A percentile compares a stretch with the other conserved stretches of the same genome.
These are phyloP conservation scores for Crematogaster levior DNA, from an alignment of 2,888 invertebrate species.

Conservation along the genomic window DNA sequence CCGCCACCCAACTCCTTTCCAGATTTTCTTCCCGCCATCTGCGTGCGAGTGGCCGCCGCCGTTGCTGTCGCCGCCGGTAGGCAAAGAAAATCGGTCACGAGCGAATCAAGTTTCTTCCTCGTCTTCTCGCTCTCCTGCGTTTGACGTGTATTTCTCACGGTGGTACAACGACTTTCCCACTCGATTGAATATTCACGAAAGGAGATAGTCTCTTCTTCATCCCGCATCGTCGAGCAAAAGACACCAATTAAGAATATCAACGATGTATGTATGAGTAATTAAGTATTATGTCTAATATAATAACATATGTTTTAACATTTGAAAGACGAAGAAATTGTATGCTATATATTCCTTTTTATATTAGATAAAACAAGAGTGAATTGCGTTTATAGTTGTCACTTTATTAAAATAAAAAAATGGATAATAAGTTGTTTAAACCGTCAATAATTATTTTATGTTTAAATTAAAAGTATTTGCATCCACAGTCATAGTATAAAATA, in stretches of 20 bases:
- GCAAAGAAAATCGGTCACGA: conserved; percentile 48
- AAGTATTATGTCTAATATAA: not conserved
- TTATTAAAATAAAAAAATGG: not conserved
- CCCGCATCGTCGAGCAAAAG: not conserved
- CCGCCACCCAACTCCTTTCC: not conserved
- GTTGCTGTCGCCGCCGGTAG: conserved; percentile 21
- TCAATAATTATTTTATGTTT: not conserved
- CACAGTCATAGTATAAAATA: not conserved
- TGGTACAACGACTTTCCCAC: conserved; percentile 12
- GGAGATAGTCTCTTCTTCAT: not conserved
- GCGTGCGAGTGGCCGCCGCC: conserved; percentile 4
- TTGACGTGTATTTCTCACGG: conserved; percentile 14
- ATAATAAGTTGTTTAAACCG: not conserved
- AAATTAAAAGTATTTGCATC: not conserved
- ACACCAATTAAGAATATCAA: not conserved
- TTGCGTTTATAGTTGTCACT: not conserved
- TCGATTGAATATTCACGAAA: conserved; percentile 15
- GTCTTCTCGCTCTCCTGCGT: conserved; percentile 5
- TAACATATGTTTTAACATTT: no score
- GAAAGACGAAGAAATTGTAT: no score
- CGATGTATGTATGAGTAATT: not conserved
- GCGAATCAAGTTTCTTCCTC: conserved; percentile 30
- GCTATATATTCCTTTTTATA: no score
- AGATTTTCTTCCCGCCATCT: conserved; percentile 47
- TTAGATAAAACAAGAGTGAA: not conserved